Evolutionary conservation across 2,113 vertebrate species (phyloP).

Genomic region (Enhydra lutris): DNA sequence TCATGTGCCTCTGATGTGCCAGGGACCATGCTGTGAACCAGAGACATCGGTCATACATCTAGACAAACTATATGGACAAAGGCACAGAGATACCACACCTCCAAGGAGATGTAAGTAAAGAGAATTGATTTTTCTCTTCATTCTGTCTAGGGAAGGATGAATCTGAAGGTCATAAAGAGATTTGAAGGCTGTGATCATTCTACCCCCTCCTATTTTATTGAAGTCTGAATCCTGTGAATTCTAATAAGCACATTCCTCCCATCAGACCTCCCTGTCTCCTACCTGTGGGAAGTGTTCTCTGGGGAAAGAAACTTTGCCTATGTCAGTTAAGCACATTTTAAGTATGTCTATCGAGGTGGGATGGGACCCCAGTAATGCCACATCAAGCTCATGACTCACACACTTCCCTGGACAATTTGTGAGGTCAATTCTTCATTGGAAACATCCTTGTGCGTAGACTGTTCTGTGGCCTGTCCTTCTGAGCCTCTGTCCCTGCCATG

Average conservation of each 20-base stretch:
- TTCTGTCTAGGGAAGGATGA: neutral
- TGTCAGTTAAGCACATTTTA: neutral
- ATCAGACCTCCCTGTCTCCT: too few relatives aligned
- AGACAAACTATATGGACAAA: neutral
- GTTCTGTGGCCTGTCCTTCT: neutral
- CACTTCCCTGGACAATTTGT: neutral
- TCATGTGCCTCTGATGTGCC: neutral
- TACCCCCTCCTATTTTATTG: accelerated
- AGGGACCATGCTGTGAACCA: neutral
- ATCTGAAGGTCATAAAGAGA: neutral
- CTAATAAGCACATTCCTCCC: neutral
- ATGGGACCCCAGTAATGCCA: neutral
- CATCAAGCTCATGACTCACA: neutral
- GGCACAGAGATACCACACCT: neutral
- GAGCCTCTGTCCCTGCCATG: neutral
- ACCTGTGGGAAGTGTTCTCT: accelerated
- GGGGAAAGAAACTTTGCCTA: neutral
- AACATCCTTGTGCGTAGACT: neutral
- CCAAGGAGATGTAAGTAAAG: neutral
- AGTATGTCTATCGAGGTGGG: neutral
- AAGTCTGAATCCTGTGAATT: neutral
- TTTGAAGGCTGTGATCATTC: neutral
- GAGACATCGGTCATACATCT: neutral
- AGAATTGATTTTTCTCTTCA: neutral
- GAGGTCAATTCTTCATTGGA: too few relatives aligned